phyloP scores from a whole-genome alignment of 2,888 invertebrate species.

The Pandemis cinnamomeana region DNA sequence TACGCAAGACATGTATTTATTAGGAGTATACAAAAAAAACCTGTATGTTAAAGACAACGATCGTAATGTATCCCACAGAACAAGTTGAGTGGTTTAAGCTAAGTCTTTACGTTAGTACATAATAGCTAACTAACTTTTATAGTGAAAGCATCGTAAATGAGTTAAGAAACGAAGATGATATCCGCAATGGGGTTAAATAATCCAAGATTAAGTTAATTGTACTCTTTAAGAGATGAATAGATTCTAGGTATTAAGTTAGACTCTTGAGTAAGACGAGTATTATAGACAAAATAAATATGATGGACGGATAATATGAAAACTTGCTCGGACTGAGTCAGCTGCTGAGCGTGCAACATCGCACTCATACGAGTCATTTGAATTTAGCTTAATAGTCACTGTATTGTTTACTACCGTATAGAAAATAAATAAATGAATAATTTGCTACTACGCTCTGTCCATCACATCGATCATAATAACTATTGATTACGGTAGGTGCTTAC shows the following conservation, averaged over 20 bases:
- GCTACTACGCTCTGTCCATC: conserved; percentile 8
- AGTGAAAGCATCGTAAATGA: conserved; percentile 17
- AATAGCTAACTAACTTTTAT: conserved; percentile 9
- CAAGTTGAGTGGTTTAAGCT: conserved; percentile 16
- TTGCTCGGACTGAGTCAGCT: conserved; percentile 15
- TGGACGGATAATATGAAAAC: conserved; percentile 36
- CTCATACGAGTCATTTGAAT: not conserved
- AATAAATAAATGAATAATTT: conserved; percentile 6
- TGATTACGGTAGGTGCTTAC: not conserved
- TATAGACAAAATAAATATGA: conserved; percentile 21
- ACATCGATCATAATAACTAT: not conserved
- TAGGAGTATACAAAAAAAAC: not conserved
- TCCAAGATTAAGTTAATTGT: conserved; percentile 35
- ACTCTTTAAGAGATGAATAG: conserved; percentile 28
- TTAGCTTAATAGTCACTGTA: not conserved
- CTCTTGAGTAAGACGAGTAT: conserved; percentile 31
- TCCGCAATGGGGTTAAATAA: not conserved
- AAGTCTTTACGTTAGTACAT: not conserved
- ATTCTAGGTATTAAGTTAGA: conserved; percentile 14
- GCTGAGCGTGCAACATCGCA: conserved; percentile 12
- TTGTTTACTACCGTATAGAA: conserved; percentile 1
- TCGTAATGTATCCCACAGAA: conserved; percentile 7
- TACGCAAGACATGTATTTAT: not conserved
- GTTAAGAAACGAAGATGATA: not conserved
- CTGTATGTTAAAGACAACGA: not conserved